Evolutionary conservation across 2,888 invertebrate genomes (phyloP), one percentile per base, ranked within the genome.

Genomic region (Coremacera marginata): DNA sequence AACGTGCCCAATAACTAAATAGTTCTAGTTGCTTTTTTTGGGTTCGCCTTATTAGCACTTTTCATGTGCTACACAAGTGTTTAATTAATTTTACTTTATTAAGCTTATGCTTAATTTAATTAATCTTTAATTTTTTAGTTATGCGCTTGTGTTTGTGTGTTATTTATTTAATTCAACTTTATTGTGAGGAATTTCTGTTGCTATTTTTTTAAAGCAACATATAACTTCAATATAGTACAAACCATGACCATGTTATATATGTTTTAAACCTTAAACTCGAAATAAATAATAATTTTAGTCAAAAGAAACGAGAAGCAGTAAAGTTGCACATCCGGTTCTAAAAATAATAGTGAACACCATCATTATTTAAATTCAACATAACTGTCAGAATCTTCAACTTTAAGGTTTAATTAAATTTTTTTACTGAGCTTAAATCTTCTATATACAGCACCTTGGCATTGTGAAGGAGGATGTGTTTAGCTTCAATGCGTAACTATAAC

Each of bases 101-200:
- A 8, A 67, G 31, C 22, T 9, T 5, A 31, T 37, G 11, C 8
- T 67, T 67, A 5, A 34, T 14, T 44, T 19, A 0, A 37, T 37
- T 8, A 11, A 5, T 9, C 19, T 22, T n/a, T 16, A 5, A 9
- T 67, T 19, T 22, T 19, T 60, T 27, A 8, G 16, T 67, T 37
- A 31, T 65, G 9, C 1, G 11, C 31, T 34, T 31, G 16, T 37
- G 2, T 44, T 44, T 44, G 14, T 44, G 11, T 34, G 27, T 44
- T 65, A 11, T 67, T 19, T 44, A 37, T 65, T 3, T 5, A 11
- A 44, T 37, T 22, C 3, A 25, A 22, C 19, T 31, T 37, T 44
- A 78, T 81, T 83, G 79, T 84, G 82, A 3, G 11, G 8, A 19
- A 19, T 25, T 22, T 25, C 1, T 27, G 57, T 60, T 60, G 57